phyloP scores from a whole-genome alignment of 2,113 vertebrate species.

The Plectropomus leopardus region DNA sequence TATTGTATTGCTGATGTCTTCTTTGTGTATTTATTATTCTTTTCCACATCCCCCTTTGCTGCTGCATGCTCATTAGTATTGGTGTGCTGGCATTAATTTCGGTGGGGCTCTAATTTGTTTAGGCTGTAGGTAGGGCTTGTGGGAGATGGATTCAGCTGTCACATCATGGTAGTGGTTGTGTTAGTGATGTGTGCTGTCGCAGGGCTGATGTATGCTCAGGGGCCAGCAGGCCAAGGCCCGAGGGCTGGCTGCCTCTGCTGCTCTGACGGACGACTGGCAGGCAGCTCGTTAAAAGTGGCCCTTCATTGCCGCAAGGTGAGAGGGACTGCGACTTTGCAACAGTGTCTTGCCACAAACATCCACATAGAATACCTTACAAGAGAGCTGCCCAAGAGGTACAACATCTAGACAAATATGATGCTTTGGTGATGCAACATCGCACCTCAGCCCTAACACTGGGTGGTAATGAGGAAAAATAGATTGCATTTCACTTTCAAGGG shows the following conservation, averaged over 20 bases:
- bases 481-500: slow-evolving; percentile 2
- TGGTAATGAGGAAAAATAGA: slow-evolving; percentile 3
- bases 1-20: slow-evolving; percentile 22
- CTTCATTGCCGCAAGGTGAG: slow-evolving; percentile 70
- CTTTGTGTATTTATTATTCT: slow-evolving; percentile 60
- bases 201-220: slow-evolving; percentile 77
- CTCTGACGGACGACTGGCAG: slow-evolving; percentile 76
- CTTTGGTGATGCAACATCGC: slow-evolving; percentile 21
- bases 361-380: slow-evolving; percentile 45
- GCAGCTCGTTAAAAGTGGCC: slow-evolving; percentile 77
- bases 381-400: slow-evolving; percentile 36
- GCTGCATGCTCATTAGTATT: slow-evolving; percentile 73
- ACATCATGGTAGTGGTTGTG: slow-evolving; percentile 57
- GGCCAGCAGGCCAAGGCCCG: slow-evolving; percentile 78
- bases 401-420: slow-evolving; percentile 37
- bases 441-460: background rate
- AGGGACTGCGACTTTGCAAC: slow-evolving; percentile 46
- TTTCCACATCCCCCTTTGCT: slow-evolving; percentile 39
- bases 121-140: slow-evolving; percentile 74
- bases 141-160: slow-evolving; percentile 82
- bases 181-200: slow-evolving; percentile 78
- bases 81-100: slow-evolving; percentile 69
- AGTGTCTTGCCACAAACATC: slow-evolving; percentile 55
- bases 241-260: slow-evolving; percentile 69
- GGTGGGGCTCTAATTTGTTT: slow-evolving; percentile 72